Base-by-base conservation (phyloP, 2,888 invertebrate genomes). In the Cephus pygmeus region DNA sequence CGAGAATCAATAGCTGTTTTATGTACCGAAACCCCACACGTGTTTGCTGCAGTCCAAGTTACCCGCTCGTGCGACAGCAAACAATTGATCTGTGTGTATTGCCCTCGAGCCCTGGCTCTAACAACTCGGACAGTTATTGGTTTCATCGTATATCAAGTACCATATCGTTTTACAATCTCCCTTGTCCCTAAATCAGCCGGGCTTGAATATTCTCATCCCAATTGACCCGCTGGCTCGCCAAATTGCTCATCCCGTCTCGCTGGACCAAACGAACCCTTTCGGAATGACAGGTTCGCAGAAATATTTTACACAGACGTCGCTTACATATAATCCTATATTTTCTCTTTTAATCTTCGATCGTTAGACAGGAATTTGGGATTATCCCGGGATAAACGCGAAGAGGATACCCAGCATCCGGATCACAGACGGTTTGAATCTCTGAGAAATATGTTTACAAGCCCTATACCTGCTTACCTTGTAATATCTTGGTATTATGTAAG, bases 121-220 rank as follows among this genome's bases (percentile, higher is more conserved):
- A 75, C 68, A 74, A 77, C 74, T 69, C 33, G 68, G 69, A 68
- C 56, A 40, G 56, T 77, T 77, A 77, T 77, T 77, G 77, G 77
- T 77, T 77, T 40, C 77, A 23, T 23, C 56, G 68, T 69, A 73
- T 77, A 77, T 73, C 74, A 73, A 34, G 23, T 23, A n/a, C 34
- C n/a, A 74, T 68, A 73, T 73, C 77, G 77, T 73, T 56, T 74
- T 77, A 73, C 76, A 76, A 76, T 76, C 76, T 76, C 34, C 76
- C 76, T 76, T 36, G 23, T 69, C 15, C 30, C 75, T 31, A n/a
- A 35, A 34, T 36, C 30, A 12, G 56, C 34, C n/a, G 30, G 33
- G 34, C 69, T 69, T 69, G 69, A 31, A 69, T 76, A 69, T 76
- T 76, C 69, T 76, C 35, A 36, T 35, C 40, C 35, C 69, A 35